phyloP scores from a whole-genome alignment of 2,797 vertebrate species.

The Sciurus vulgaris region DNA sequence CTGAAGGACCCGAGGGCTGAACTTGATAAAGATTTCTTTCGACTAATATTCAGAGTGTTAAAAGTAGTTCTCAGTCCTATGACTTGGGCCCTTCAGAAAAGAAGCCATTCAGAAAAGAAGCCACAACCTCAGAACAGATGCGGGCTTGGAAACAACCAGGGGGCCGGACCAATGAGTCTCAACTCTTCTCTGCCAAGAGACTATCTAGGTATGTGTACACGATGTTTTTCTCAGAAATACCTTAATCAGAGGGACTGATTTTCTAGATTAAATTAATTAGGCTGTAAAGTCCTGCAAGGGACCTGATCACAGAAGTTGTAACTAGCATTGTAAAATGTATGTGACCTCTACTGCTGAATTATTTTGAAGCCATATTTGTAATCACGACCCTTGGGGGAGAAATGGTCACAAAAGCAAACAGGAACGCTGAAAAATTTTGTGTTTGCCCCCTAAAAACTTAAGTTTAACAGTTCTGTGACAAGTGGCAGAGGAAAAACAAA shows the following conservation, averaged over 20 bases:
- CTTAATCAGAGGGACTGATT: background rate
- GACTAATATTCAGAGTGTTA: background rate
- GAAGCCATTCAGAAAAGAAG: conserved; percentile 16
- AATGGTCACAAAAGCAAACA: conserved; percentile 23
- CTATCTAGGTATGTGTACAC: background rate
- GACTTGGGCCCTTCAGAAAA: background rate
- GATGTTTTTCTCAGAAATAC: background rate
- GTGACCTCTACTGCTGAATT: conserved; percentile 38
- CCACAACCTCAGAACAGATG: conserved; percentile 17
- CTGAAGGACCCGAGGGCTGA: background rate
- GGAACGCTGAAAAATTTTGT: background rate
- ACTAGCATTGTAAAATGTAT: conserved; percentile 15
- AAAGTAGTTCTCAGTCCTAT: conserved; percentile 51
- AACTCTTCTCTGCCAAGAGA: background rate
- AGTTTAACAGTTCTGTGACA: conserved; percentile 42
- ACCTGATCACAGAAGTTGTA: conserved; percentile 47
- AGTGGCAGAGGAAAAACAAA: conserved; percentile 14
- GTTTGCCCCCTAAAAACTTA: background rate
- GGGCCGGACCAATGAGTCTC: background rate
- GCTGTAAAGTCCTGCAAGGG: background rate
- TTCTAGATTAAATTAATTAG: conserved; percentile 1
- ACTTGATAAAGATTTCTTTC: conserved; percentile 36
- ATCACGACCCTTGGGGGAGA: background rate
- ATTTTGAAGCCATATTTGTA: conserved; percentile 29
- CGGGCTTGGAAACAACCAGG: background rate